Evolutionary conservation across 1,140 invertebrate species (phyloP).

Genomic region (Diachasma alloeum): DNA sequence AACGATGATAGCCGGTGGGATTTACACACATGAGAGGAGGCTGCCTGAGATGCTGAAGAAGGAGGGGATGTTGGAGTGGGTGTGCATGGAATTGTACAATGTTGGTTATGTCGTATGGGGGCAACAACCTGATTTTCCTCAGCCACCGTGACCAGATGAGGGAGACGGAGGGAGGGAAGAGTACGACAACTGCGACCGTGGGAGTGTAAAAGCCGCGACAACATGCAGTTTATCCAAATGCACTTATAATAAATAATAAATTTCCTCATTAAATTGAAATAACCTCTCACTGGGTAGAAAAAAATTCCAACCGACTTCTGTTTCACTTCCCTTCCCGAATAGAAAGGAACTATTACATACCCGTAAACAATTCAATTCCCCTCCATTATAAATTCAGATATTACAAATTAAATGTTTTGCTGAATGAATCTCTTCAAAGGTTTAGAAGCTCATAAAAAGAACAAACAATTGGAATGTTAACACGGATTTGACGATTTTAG

Average conservation of each 20-base stretch:
- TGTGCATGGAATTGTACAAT: constrained; percentile 22
- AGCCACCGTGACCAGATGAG: constrained; percentile 23
- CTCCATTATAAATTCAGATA: neutral
- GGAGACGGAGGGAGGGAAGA: neutral
- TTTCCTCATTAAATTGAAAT: neutral
- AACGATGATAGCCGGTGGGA: neutral
- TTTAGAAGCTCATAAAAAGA: too few species aligned
- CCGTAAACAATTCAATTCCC: neutral
- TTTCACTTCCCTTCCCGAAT: neutral
- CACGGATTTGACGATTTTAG: neutral
- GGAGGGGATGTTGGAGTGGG: neutral
- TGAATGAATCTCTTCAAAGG: too few species aligned
- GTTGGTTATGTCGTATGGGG: constrained; percentile 27
- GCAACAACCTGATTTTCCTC: constrained; percentile 33
- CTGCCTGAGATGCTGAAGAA: neutral
- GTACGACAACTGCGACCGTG: constrained; percentile 25
- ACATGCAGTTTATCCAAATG: neutral
- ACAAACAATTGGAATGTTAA: too few species aligned
- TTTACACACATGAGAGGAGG: neutral
- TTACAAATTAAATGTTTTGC: neutral
- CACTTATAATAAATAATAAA: neutral
- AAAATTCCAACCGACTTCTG: neutral
- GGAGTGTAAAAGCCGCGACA: constrained; percentile 20
- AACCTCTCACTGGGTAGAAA: neutral
- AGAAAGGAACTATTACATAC: neutral